phyloP scores from a whole-genome alignment of 2,113 vertebrate species.

The Tetrax tetrax region DNA sequence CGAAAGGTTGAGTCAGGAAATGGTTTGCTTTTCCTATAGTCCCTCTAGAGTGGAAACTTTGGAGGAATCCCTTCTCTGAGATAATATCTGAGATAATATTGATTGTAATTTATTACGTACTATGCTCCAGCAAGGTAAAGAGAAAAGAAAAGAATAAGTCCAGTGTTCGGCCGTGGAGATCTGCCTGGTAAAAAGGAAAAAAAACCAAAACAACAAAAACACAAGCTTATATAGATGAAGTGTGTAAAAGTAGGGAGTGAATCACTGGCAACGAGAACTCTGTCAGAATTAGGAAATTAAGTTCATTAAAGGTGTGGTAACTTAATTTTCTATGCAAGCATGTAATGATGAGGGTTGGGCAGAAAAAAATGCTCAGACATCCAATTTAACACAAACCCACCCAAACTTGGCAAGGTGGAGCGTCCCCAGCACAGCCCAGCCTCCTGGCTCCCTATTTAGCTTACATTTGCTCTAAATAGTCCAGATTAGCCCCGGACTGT shows the following conservation, averaged over 20 bases:
- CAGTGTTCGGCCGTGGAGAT: conserved; percentile 25
- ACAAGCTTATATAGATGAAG: conserved; percentile 40
- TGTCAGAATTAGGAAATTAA: conserved; percentile 76
- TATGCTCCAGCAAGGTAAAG: background rate
- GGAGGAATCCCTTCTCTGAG: conserved; percentile 6
- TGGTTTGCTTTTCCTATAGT: background rate
- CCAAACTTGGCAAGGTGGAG: conserved; percentile 58
- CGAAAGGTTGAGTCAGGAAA: background rate
- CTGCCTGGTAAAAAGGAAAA: background rate
- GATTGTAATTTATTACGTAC: background rate
- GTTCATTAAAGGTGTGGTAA: conserved; percentile 81
- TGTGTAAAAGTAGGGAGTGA: conserved; percentile 72
- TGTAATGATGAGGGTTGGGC: conserved; percentile 62
- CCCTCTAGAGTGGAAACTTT: background rate
- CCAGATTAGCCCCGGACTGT: background rate
- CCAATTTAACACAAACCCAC: conserved; percentile 65
- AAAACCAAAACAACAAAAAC: background rate
- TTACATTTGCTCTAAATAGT: conserved; percentile 44
- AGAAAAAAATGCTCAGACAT: background rate
- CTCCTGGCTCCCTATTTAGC: conserved; percentile 38
- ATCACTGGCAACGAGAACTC: conserved; percentile 72
- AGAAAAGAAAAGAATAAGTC: conserved; percentile 1
- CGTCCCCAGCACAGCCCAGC: conserved; percentile 23
- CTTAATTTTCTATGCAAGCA: conserved; percentile 69
- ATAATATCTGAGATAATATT: background rate